Percentiles rank a stretch among this genome's conserved stretches.
These are phyloP conservation scores for Himantopus leucocephalus DNA, from an alignment of 2,113 vertebrate genomes.

Conservation along the genomic window DNA sequence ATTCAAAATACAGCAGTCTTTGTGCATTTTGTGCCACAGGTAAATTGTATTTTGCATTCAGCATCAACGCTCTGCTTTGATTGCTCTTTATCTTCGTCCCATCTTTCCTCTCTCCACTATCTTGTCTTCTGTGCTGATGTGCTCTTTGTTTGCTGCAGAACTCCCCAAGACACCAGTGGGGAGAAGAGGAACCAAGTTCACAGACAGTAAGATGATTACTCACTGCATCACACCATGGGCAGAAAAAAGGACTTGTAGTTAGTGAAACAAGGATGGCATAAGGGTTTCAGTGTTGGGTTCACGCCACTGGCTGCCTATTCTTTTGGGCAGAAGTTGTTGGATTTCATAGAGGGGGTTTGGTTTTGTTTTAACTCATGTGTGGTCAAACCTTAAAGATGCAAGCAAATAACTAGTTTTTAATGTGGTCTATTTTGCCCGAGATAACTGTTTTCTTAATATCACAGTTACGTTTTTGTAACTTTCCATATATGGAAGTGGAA, in stretches of 20 bases:
- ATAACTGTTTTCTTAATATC: background rate
- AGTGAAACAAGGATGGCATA: background rate
- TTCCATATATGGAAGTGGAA: background rate
- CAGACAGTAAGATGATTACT: slow-evolving; percentile 74
- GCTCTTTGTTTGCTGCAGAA: slow-evolving; percentile 73
- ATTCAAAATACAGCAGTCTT: background rate
- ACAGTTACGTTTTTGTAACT: background rate
- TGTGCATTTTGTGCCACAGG: background rate
- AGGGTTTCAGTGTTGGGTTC: background rate
- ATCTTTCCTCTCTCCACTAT: background rate
- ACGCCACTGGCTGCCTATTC: background rate
- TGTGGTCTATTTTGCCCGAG: background rate
- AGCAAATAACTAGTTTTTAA: background rate
- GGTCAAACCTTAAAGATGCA: background rate
- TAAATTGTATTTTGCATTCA: background rate
- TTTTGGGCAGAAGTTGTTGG: background rate
- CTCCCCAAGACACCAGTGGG: slow-evolving; percentile 85
- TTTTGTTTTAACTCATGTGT: background rate
- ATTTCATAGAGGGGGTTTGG: background rate
- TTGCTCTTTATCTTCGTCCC: background rate
- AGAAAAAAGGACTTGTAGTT: background rate
- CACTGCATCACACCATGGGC: background rate
- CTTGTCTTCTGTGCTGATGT: slow-evolving; percentile 24
- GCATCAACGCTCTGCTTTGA: background rate
- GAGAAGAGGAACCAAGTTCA: slow-evolving; percentile 83